Conservation (phyloP, 2,888 invertebrate species). For the Gastracanthus pulcherrimus region DNA sequence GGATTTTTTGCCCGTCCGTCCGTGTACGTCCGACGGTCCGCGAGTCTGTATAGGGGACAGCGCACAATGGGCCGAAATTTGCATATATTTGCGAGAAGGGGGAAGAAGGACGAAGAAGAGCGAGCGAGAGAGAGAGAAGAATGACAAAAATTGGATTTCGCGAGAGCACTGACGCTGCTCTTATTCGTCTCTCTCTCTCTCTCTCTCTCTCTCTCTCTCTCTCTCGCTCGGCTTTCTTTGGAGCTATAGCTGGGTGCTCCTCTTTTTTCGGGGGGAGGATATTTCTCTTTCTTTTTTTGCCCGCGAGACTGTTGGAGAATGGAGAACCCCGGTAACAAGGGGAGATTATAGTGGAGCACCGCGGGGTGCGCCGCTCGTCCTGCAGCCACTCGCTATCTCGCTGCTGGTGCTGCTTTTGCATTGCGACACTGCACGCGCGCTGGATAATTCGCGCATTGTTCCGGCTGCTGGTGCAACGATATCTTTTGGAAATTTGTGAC, state of each 20-base stretch:
- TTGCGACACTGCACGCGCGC: neutral
- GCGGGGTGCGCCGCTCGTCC: neutral
- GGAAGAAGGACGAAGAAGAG: no score
- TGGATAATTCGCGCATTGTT: constrained; percentile 42
- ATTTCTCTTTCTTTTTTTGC: no score
- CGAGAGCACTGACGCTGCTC: neutral
- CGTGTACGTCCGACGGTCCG: neutral
- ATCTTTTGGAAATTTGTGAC: constrained; percentile 25
- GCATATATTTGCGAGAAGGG: constrained; percentile 16
- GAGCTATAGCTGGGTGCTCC: neutral
- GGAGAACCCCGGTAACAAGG: constrained; percentile 2
- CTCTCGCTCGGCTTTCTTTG: constrained; percentile 1
- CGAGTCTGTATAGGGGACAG: no score
- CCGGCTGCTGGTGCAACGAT: constrained; percentile 6
- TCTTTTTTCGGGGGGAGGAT: neutral
- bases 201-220: neutral
- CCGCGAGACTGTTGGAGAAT: no score
- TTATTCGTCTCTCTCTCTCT: neutral
- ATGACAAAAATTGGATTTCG: constrained; percentile 50
- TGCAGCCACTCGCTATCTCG: constrained; percentile 2
- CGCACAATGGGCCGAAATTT: constrained; percentile 37
- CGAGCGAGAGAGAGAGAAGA: neutral
- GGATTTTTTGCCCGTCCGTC: constrained; percentile 70
- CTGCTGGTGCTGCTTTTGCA: neutral
- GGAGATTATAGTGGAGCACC: constrained; percentile 17